These are phyloP conservation scores for Trichechus manatus DNA, from an alignment of 2,113 vertebrate genomes.

Conservation along the genomic window DNA sequence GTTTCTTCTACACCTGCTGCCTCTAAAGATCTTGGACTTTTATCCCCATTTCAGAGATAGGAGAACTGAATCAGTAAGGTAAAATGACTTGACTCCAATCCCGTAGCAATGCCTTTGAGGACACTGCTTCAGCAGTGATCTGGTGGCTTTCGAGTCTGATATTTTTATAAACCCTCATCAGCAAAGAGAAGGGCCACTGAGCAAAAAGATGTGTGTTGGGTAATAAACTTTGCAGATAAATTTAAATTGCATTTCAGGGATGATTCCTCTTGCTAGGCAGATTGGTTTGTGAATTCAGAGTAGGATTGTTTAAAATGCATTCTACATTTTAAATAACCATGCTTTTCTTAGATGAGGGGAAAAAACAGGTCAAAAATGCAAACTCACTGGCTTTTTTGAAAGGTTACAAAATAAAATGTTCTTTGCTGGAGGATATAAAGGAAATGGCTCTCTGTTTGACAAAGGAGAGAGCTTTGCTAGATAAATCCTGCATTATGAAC, in stretches of 20 bases:
- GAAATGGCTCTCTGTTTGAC: constrained; percentile 72
- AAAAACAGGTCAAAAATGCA: constrained; percentile 56
- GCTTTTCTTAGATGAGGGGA: constrained; percentile 62
- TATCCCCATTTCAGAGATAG: neutral
- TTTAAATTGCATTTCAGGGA: constrained; percentile 51
- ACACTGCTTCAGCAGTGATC: neutral
- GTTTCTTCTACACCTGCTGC: neutral
- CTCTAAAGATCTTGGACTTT: neutral
- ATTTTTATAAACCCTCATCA: neutral
- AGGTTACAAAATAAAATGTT: constrained; percentile 77
- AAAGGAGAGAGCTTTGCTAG: constrained; percentile 65
- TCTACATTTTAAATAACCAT: constrained; percentile 72
- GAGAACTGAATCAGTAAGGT: neutral
- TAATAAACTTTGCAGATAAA: constrained; percentile 26
- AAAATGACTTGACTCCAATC: neutral
- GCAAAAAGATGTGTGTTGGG: neutral
- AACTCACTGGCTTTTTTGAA: constrained; percentile 71
- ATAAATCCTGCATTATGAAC: constrained; percentile 74
- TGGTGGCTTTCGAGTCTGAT: neutral
- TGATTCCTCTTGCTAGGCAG: constrained; percentile 51
- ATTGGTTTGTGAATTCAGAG: constrained; percentile 49
- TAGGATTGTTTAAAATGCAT: constrained; percentile 65
- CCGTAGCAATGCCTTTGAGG: neutral
- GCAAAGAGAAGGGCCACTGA: neutral
- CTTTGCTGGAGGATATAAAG: constrained; percentile 76